Base-by-base conservation (phyloP, 1,140 invertebrate genomes). In the Scylla paramamosain region DNA sequence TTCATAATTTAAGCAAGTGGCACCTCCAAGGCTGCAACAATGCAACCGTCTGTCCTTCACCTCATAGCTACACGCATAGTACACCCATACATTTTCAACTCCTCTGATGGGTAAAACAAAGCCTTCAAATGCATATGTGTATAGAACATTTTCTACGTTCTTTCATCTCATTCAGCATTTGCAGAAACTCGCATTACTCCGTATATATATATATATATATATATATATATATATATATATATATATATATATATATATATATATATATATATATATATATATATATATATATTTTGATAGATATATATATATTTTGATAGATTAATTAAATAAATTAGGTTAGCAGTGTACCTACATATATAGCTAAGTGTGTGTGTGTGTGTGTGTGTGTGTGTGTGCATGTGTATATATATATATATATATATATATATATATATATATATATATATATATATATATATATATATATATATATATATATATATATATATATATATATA, bases 391-490 rank as follows among this genome's bases (percentile, higher is more conserved):
- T 89, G 45, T 89, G 45, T 89, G 45, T 39, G 7, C 32, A 31
- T 39, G 32, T 89, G 32, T 89, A 89, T 46, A 89, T 89, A 89
- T 89, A 89, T 89, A 45, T 89, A 39, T 89, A 45, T 89, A 89
- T 89, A 89, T 39, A 89, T 89, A 89, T 89, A 89, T 89, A 89
- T 89, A 89, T 39, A 89, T 89, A 89, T 89, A 89, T 89, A 89
- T 89, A 89, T 89, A 89, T 89, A 89, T 89, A 89, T 89, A 89
- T 89, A 89, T 89, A 89, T 89, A 89, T 89, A 89, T 89, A 89
- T 89, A 89, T 89, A 89, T 89, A 89, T 89, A 89, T 89, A 89
- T 31, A 89, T 89, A 89, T 89, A 89, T 89, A 31, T 89, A 89
- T 89, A 31, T 89, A 89, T 89, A 31, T 31, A 89, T 89, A 89